A percentile compares a stretch with the other conserved stretches of the same genome.
phyloP scores from a whole-genome alignment of 1,140 invertebrate species.

The Melanaphis sacchari region DNA sequence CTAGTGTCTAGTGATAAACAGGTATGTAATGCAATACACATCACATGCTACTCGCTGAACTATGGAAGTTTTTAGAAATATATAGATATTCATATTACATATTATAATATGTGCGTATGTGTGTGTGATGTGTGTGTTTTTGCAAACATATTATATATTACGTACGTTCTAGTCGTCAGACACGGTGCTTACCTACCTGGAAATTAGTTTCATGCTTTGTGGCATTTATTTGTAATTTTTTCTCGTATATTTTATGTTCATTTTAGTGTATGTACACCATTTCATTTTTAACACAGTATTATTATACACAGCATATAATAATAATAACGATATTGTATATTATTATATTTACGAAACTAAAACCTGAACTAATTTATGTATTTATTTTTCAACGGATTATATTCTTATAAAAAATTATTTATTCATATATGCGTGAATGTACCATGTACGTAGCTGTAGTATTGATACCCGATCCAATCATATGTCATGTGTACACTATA shows the following conservation, averaged over 20 bases:
- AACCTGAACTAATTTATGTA: slow-evolving; percentile 9
- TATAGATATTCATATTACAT: not conserved
- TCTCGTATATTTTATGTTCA: not conserved
- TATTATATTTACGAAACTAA: slow-evolving; percentile 17
- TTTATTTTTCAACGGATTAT: not conserved
- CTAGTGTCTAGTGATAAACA: not conserved
- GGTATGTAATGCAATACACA: not conserved
- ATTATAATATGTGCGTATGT: not conserved
- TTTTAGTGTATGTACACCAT: not conserved
- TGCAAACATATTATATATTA: slow-evolving; percentile 21
- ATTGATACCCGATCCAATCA: slow-evolving; percentile 12
- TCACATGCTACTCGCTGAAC: not conserved
- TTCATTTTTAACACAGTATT: not conserved
- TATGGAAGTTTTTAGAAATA: not conserved
- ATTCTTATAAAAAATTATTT: not conserved
- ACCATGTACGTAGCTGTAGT: not conserved
- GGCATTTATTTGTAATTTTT: slow-evolving; percentile 10
- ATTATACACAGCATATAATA: not conserved
- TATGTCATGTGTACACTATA: not conserved
- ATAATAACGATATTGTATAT: not conserved
- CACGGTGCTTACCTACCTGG: slow-evolving; percentile 26
- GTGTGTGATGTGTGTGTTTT: not conserved
- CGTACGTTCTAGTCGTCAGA: not conserved
- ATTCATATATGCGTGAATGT: slow-evolving; percentile 6
- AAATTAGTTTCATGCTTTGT: slow-evolving; percentile 20